Evolutionary conservation across 1,140 invertebrate genomes (phyloP), one percentile per base, ranked within the genome.

Genomic region (Drusus annulatus): DNA sequence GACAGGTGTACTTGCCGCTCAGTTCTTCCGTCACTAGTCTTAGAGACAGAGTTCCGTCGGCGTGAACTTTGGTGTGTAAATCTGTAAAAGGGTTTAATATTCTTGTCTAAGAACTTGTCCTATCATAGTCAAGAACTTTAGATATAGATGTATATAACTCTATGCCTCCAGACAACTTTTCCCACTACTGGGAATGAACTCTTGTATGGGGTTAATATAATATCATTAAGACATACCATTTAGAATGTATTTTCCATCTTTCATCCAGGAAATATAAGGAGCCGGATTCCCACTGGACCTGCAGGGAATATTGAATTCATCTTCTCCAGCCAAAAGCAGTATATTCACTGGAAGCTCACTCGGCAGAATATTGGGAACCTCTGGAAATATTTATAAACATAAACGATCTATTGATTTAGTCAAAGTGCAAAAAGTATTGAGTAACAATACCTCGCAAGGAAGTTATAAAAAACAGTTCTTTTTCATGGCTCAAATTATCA

Each of bases 1-100:
- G 69, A 75, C 89, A 90, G 0, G 85, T 88, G 80, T 89, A 90
- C 1, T 83, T 78, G 0, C 89, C 89, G 31, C 86, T 88, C 31
- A 87, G 23, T 6, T 88, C 87, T 81, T 87, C 86, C 0, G 86
- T 84, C 0, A 87, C 85, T 2, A 80, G 82, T 13, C 86, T 86
- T 31, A 90, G 86, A 0, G 84, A 85, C 8, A 90, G 56, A 0
- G 85, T 86, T 0, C 88, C 88, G 13, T 89, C 87, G 0, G 79
- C 0, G 6, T 86, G 83, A 19, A 88, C 78, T 1, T 84, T 80
- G 71, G 85, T 88, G 23, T 86, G 85, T 45, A 83, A 79, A 86
- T 88, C 89, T 89, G 75, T 16, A 84, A 45, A 13, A 45, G 36
- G 10, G 36, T 45, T 45, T 13, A 5, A 45, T 45, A 13, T 45